These are phyloP conservation scores for Isoperla grammatica DNA, from an alignment of 2,888 invertebrate genomes.

Conservation along the genomic window DNA sequence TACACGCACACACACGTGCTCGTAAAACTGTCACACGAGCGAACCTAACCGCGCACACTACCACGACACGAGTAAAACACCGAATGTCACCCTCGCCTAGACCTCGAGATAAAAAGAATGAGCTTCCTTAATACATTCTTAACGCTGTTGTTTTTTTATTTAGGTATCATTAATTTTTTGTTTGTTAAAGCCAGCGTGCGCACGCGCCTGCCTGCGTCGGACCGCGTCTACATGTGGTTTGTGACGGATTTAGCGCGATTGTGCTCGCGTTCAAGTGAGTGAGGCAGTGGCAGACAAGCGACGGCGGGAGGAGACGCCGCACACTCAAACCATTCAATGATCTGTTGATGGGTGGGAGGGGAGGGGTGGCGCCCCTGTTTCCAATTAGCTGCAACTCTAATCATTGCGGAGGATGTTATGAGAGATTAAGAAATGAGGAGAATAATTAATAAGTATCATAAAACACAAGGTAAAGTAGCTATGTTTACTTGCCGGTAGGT, in stretches of 20 bases:
- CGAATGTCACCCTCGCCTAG: slow-evolving; percentile 9
- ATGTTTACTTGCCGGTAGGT: too few species aligned
- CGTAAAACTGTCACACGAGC: slow-evolving; percentile 3
- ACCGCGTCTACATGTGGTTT: slow-evolving; percentile 15
- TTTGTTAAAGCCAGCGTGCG: background rate
- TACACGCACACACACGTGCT: background rate
- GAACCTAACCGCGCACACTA: too few species aligned
- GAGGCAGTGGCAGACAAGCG: background rate
- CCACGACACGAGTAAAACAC: too few species aligned
- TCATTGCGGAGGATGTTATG: too few species aligned
- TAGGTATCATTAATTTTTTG: slow-evolving; percentile 15
- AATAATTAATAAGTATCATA: too few species aligned
- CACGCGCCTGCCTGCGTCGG: background rate
- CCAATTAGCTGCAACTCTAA: too few species aligned
- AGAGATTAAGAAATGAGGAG: too few species aligned
- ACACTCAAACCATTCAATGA: too few species aligned
- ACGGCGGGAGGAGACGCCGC: too few species aligned
- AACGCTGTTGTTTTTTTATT: slow-evolving; percentile 5
- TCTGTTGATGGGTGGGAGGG: too few species aligned
- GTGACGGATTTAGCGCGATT: slow-evolving; percentile 16
- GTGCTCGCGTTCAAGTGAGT: background rate
- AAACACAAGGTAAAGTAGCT: too few species aligned
- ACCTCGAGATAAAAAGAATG: slow-evolving; percentile 11
- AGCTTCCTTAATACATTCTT: background rate
- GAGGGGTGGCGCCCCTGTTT: too few species aligned